Conservation (phyloP, 2,888 invertebrate genomes). For the Cybosia mesomella region DNA sequence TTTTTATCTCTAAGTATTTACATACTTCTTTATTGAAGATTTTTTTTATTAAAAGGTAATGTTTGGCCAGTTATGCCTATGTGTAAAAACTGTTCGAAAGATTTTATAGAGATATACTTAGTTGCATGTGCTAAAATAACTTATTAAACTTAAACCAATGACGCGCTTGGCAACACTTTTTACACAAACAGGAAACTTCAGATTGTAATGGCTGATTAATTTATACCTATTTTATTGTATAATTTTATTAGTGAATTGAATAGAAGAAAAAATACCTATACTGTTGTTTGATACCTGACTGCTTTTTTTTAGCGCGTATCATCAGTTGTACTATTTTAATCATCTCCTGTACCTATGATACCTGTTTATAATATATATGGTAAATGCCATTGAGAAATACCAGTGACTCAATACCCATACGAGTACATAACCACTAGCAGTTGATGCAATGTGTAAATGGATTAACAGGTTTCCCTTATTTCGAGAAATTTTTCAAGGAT, state of each 20-base stretch:
- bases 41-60: conserved; percentile 10
- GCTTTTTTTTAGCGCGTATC: not conserved
- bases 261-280: not conserved
- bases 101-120: conserved; percentile 9
- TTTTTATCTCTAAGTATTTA: conserved; percentile 1
- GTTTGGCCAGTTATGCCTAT: conserved; percentile 7
- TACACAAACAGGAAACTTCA: conserved; percentile 8
- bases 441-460: not conserved
- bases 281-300: not conserved
- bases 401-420: not conserved
- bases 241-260: not conserved
- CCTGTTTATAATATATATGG: conserved; percentile 3
- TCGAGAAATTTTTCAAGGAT: no score
- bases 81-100: conserved; percentile 19
- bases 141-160: conserved; percentile 7
- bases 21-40: not conserved
- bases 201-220: not conserved
- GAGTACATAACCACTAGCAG: not conserved
- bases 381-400: not conserved
- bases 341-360: not conserved
- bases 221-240: conserved; percentile 1
- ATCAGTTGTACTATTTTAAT: not conserved
- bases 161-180: conserved; percentile 12
- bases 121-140: not conserved
- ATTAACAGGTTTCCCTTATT: not conserved